Percentiles rank a stretch among this genome's conserved stretches.
phyloP scores from a whole-genome alignment of 2,888 invertebrate species.

The Atherix ibis region DNA sequence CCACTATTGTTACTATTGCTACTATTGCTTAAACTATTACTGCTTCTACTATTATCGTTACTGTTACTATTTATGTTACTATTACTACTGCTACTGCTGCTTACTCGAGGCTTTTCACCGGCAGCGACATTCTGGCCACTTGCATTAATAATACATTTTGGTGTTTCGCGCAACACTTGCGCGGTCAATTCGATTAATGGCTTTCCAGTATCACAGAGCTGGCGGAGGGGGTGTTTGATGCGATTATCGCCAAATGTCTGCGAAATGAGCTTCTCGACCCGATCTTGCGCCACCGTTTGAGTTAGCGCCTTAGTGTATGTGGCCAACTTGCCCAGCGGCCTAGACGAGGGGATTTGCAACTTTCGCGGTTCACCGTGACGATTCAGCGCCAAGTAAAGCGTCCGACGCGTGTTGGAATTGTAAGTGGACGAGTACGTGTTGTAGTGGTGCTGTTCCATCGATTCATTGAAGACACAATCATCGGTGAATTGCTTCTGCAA shows the following conservation, averaged over 20 bases:
- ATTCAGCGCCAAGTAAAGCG: conserved; percentile 62
- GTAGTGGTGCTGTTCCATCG: conserved; percentile 69
- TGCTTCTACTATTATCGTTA: conserved; percentile 14
- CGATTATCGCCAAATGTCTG: conserved; percentile 35
- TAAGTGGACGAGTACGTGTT: conserved; percentile 68
- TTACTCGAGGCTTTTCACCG: conserved; percentile 9
- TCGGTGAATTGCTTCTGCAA: conserved; percentile 73
- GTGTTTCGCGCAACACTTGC: conserved; percentile 32
- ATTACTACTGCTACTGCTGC: conserved; percentile 1
- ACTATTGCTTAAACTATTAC: conserved; percentile 14
- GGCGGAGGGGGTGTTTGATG: conserved; percentile 32
- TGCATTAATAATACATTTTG: conserved; percentile 26
- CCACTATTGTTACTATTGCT: conserved; percentile 15
- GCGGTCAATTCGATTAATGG: conserved; percentile 29
- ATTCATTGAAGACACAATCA: conserved; percentile 77
- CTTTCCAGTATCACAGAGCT: conserved; percentile 34
- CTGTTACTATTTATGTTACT: conserved; percentile 11
- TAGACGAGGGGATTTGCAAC: conserved; percentile 50
- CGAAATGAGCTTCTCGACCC: conserved; percentile 36
- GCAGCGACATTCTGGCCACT: conserved; percentile 21
- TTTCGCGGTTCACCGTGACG: conserved; percentile 54
- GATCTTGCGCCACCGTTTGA: conserved; percentile 37
- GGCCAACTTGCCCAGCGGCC: conserved; percentile 55
- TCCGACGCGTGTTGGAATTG: conserved; percentile 53
- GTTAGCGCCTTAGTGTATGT: conserved; percentile 58